Base-by-base conservation (phyloP, 53 echinoderm and acorn worm genomes). In the Holothuria leucospilota region DNA sequence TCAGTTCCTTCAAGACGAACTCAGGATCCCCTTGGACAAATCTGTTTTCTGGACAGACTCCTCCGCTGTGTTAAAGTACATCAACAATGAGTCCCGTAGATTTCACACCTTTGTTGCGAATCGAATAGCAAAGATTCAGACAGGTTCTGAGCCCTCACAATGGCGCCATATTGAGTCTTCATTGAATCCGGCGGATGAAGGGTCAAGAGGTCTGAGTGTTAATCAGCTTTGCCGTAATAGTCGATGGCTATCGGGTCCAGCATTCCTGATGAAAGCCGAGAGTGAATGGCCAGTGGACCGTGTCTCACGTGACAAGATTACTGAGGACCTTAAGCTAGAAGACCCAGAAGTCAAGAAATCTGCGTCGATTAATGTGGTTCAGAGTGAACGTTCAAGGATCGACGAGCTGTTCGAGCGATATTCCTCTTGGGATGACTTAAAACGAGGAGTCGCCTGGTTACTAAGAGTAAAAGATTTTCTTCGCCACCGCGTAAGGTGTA, bases 51-150 rank as follows among this genome's bases (percentile, higher is more conserved):
- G 87, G 91, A 87, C 87, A 16, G 91, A 91, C 84, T 87, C 86
- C 2, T 87, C 91, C 18, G 68, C 91, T 16, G 87, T 91, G 20
- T 38, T 91, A 11, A 72, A 81, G 53, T 91, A 91, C 64, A 83
- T 91, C 59, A 40, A 63, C 14, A 91, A 83, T 87, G 82, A 91
- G 65, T 70, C 68, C 39, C 23, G 52, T 3, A 24, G 91, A 5
- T 91, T 91, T 61, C 81, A 91, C 49, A 87, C 87, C 39, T 91
- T 91, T 82, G 91, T 91, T 9, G 91, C 91, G 14, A 91, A 91
- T 62, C 68, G 91, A 15, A 52, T 91, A n/a, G 29, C 87, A 20
- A 87, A 81, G 46, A 91, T 91, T 9, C 91, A 87, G 52, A 24
- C 21, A 9, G 52, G 23, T 21, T 51, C 51, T 27, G 77, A 77